phyloP scores from a whole-genome alignment of 2,797 vertebrate species.

The Sardinella longiceps region DNA sequence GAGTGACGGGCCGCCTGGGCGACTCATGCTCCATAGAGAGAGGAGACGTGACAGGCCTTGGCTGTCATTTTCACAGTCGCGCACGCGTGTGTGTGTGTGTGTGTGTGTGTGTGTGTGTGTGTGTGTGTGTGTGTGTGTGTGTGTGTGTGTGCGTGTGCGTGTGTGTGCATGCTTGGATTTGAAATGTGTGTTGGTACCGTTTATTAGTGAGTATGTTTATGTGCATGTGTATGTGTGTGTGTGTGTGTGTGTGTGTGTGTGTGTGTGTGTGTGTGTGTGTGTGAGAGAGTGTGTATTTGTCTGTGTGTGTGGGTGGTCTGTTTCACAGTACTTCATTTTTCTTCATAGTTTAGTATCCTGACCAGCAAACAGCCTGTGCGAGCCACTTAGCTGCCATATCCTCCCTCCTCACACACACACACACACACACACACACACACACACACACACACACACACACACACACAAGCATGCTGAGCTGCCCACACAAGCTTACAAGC shows the following conservation, averaged over 20 bases:
- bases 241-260: conserved; percentile 23
- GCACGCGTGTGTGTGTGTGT: conserved; percentile 47
- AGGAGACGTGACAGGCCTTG: conserved; percentile 77
- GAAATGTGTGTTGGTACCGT: conserved; percentile 48
- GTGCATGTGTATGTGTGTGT: conserved; percentile 42
- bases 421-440: background rate
- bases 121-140: background rate
- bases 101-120: conserved; percentile 32
- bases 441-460: background rate
- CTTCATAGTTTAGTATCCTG: background rate
- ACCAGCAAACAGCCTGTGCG: background rate
- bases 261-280: background rate
- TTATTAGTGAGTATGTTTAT: conserved; percentile 36
- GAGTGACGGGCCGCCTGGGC: conserved; percentile 69
- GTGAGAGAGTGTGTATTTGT: background rate
- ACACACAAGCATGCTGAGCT: background rate
- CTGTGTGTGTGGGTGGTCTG: background rate
- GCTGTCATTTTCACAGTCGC: conserved; percentile 56
- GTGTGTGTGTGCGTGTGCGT: background rate
- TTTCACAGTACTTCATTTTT: background rate
- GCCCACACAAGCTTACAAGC: background rate
- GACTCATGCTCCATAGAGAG: conserved; percentile 71
- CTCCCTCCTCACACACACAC: background rate
- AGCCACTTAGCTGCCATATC: background rate
- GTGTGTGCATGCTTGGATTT: conserved; percentile 38